A percentile compares a stretch with the other conserved stretches of the same genome.
Evolutionary conservation across 2,888 invertebrate species (phyloP).

Genomic region (Horisme vitalbata): DNA sequence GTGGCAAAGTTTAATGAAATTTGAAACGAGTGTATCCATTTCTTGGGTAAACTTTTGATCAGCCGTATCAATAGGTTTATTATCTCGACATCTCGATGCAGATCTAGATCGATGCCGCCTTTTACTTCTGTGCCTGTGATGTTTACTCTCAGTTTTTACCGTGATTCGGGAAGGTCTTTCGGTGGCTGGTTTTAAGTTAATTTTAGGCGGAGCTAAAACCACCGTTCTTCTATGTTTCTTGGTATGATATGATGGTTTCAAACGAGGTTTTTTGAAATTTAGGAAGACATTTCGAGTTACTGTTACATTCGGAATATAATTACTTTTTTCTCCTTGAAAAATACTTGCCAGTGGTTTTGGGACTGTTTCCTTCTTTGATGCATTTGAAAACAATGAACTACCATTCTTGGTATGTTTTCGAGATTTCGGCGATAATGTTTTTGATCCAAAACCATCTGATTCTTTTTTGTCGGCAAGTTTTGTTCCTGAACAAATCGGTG

Average conservation of each 20-base stretch:
- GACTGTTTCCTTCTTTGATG: slow-evolving; percentile 59
- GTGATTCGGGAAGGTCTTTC: slow-evolving; percentile 71
- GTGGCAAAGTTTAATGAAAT: slow-evolving; percentile 75
- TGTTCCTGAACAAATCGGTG: slow-evolving; percentile 60
- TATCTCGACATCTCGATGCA: slow-evolving; percentile 74
- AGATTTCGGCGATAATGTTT: slow-evolving; percentile 63
- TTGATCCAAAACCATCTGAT: slow-evolving; percentile 53
- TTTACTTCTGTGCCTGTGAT: slow-evolving; percentile 75
- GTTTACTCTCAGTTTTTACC: slow-evolving; percentile 72
- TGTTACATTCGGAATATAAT: slow-evolving; percentile 72
- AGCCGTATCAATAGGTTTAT: slow-evolving; percentile 85
- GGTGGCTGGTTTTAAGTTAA: slow-evolving; percentile 68
- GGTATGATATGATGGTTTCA: slow-evolving; percentile 69
- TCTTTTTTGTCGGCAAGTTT: slow-evolving; percentile 59
- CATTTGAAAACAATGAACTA: slow-evolving; percentile 43
- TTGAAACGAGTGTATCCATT: slow-evolving; percentile 69
- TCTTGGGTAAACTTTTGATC: slow-evolving; percentile 77
- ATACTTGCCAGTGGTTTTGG: slow-evolving; percentile 62
- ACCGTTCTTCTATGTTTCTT: slow-evolving; percentile 83
- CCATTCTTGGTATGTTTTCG: slow-evolving; percentile 58
- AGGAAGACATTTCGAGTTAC: slow-evolving; percentile 74
- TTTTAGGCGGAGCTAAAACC: slow-evolving; percentile 74
- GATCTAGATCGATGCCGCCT: slow-evolving; percentile 74
- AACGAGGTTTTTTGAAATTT: slow-evolving; percentile 70
- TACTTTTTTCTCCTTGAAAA: slow-evolving; percentile 74